Percentiles rank a stretch among this genome's conserved stretches.
Evolutionary conservation across 2,888 invertebrate species (phyloP).

Genomic region (Leucophenga maculata): DNA sequence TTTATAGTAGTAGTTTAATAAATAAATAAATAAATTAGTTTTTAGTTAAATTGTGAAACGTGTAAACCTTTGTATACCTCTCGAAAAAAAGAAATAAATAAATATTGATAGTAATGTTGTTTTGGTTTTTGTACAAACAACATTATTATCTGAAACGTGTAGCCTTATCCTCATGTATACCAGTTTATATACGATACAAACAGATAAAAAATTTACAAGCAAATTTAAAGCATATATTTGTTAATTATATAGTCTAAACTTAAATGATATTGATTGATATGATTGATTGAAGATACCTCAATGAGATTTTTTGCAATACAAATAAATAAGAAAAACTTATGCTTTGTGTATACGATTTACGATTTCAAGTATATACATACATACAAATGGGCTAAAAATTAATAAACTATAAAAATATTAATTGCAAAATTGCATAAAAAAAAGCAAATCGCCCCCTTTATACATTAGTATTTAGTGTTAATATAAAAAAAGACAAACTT

Average conservation of each 20-base stretch:
- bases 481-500: constrained; percentile 11
- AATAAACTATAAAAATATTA: constrained; percentile 2
- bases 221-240: constrained; percentile 42
- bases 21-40: constrained; percentile 15
- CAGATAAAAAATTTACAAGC: too few relatives aligned
- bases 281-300: too few relatives aligned
- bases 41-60: constrained; percentile 6
- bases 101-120: neutral
- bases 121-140: constrained; percentile 52
- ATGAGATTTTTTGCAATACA: constrained; percentile 41
- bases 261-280: neutral
- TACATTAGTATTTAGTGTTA: neutral
- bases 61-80: constrained; percentile 58
- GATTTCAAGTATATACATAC: constrained; percentile 25
- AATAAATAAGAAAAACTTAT: constrained; percentile 1
- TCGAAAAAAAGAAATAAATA: constrained; percentile 14
- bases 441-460: neutral
- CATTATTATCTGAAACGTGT: constrained; percentile 64
- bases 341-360: constrained; percentile 59
- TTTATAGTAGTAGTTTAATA: constrained; percentile 26
- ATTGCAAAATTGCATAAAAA: neutral
- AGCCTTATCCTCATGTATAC: constrained; percentile 73
- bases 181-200: constrained; percentile 58
- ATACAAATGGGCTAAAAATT: neutral
- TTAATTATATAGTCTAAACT: constrained; percentile 28